Percentiles rank a stretch among this genome's conserved stretches.
These are phyloP conservation scores for Scyliorhinus canicula DNA, from an alignment of 2,797 vertebrate species.

Conservation along the genomic window DNA sequence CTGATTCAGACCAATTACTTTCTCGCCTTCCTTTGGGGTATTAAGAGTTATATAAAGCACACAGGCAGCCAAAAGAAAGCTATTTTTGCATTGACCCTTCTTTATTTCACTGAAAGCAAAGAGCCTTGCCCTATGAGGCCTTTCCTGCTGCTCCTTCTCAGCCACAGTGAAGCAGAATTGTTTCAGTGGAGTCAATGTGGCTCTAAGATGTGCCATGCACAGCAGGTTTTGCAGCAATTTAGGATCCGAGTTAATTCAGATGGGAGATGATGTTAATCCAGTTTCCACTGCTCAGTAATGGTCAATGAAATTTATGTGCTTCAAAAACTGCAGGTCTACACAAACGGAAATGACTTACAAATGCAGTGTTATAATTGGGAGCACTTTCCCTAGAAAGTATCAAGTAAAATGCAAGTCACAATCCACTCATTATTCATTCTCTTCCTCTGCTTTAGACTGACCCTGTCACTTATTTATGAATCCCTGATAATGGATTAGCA, in stretches of 20 bases:
- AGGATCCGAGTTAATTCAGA: background rate
- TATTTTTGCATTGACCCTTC: background rate
- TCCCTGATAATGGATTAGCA: background rate
- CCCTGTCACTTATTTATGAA: background rate
- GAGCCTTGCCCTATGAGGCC: background rate
- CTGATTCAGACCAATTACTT: background rate
- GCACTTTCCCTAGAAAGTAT: background rate
- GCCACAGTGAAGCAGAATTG: background rate
- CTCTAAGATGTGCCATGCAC: background rate
- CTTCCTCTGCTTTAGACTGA: background rate
- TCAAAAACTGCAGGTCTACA: background rate
- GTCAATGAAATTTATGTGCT: background rate
- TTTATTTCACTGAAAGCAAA: background rate
- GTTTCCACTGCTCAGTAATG: background rate
- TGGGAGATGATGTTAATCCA: background rate
- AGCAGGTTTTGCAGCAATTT: background rate
- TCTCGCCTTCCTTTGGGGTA: background rate
- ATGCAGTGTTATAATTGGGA: background rate
- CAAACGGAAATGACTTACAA: slow-evolving; percentile 3
- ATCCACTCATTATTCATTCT: background rate
- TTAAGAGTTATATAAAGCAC: background rate
- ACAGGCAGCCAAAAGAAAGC: background rate
- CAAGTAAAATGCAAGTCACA: background rate
- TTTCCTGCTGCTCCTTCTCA: background rate
- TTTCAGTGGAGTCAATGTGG: background rate